Evolutionary conservation across 2,113 vertebrate species (phyloP), one percentile per base, ranked within the genome.

Genomic region (Oncorhynchus mykiss): DNA sequence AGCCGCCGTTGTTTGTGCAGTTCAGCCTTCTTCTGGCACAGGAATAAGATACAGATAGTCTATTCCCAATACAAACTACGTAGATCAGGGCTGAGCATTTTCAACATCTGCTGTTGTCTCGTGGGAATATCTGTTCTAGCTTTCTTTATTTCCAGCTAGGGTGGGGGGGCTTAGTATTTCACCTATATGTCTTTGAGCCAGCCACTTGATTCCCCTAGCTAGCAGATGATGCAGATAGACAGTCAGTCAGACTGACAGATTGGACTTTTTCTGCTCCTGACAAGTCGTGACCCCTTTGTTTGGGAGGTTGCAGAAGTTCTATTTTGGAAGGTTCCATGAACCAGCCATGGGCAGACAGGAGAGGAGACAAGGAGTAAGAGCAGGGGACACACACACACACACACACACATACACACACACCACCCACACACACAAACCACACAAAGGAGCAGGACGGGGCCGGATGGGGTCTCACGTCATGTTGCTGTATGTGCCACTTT

Each of bases 71-170:
- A 68, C 18, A 34, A 34, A 27, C 9, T 62, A 27, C 9, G 3
- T 60, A 29, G 57, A 27, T 48, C 73, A 34, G 66, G 60, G 16
- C 72, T 73, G 51, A 78, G 16, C 51, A 54, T 54, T 54, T 2
- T 54, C 13, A 18, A 73, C 78, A 85, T 80, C 75, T 82, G 70
- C 51, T 80, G 67, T 66, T 59, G 34, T 80, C 71, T 73, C 2
- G 13, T 20, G 27, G 25, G 60, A 70, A 72, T 66, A 69, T 72
- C n/a, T 75, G 54, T 57, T 74, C 73, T 25, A 8, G 14, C n/a
- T 75, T 64, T 65, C 48, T 39, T 78, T 45, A 45, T 45, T 11
- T 45, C 39, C 9, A 11, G 2, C 39, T 45, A 11, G 39, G 39
- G 39, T 9, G 39, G 34, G 49, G 49, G 12, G 14, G 59, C 59